Conservation (phyloP, 2,797 vertebrate species). For the Enteromius paludinosus region DNA sequence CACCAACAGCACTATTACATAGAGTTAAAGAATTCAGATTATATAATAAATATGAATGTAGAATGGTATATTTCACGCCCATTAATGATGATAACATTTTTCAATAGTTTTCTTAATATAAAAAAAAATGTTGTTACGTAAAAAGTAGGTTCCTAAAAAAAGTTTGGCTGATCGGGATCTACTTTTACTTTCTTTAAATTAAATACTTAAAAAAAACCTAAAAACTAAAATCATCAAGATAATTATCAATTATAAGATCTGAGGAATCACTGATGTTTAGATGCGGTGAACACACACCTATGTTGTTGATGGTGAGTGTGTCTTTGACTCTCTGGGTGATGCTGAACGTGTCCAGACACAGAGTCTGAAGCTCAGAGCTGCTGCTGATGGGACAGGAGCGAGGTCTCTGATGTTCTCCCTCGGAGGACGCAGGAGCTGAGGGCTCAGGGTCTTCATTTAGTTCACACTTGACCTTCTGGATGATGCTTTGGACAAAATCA, state of each 20-base stretch:
- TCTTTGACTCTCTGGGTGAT: constrained; percentile 98
- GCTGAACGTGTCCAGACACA: constrained; percentile 91
- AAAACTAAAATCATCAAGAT: too few species aligned
- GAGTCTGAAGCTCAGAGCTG: constrained; percentile 82
- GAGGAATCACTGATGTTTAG: background rate
- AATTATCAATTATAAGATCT: too few species aligned
- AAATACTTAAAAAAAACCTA: too few species aligned
- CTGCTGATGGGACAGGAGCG: constrained; percentile 84
- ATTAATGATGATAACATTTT: background rate
- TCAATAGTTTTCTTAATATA: background rate
- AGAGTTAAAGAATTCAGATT: background rate
- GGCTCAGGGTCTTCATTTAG: constrained; percentile 89
- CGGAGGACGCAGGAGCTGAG: constrained; percentile 80
- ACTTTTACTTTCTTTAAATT: too few species aligned
- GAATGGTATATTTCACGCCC: background rate
- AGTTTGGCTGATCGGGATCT: too few species aligned
- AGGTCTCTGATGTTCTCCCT: background rate
- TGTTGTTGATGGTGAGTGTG: constrained; percentile 93
- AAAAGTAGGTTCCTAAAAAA: too few species aligned
- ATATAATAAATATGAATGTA: background rate
- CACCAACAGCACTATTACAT: background rate
- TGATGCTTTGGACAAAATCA: constrained; percentile 95
- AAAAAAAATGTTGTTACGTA: background rate
- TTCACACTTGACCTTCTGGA: constrained; percentile 94
- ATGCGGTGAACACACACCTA: constrained; percentile 56